Evolutionary conservation across 2,797 vertebrate species (phyloP).

Genomic region (Antrozous pallidus): DNA sequence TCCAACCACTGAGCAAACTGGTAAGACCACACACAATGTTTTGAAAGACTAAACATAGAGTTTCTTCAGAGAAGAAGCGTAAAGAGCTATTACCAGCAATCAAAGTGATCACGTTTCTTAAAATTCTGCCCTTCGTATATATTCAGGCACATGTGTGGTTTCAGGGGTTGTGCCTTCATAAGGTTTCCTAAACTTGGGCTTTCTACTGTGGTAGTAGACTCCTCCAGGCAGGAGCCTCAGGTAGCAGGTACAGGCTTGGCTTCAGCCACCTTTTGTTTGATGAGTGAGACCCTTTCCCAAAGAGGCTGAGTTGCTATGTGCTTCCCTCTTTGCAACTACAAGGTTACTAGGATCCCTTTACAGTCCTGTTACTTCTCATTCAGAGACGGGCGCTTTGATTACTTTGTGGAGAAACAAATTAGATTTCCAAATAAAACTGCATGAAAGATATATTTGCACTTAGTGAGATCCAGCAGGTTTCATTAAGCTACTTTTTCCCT

Average conservation of each 20-base stretch:
- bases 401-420: slow-evolving; percentile 59
- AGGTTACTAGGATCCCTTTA: slow-evolving; percentile 40
- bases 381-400: slow-evolving; percentile 60
- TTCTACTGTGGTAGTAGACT: background rate
- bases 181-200: slow-evolving; percentile 34
- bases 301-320: slow-evolving; percentile 42
- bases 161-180: slow-evolving; percentile 7
- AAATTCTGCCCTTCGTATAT: background rate
- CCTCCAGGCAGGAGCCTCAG: background rate
- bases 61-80: slow-evolving; percentile 16
- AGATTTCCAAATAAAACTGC: slow-evolving; percentile 60
- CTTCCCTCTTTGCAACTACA: slow-evolving; percentile 67
- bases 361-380: slow-evolving; percentile 70
- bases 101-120: slow-evolving; percentile 26
- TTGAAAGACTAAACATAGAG: background rate
- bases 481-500: slow-evolving; percentile 33
- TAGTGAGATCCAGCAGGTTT: background rate
- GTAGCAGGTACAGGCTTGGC: slow-evolving; percentile 26
- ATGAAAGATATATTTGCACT: slow-evolving; percentile 36
- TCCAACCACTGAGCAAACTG: no score
- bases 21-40: background rate
- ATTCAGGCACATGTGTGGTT: slow-evolving; percentile 13
- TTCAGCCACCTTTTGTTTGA: background rate
- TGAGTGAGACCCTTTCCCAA: slow-evolving; percentile 46
- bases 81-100: slow-evolving; percentile 4